Evolutionary conservation across 2,888 invertebrate species (phyloP), one percentile per base, ranked within the genome.

Genomic region (Strigamia transsilvanica): DNA sequence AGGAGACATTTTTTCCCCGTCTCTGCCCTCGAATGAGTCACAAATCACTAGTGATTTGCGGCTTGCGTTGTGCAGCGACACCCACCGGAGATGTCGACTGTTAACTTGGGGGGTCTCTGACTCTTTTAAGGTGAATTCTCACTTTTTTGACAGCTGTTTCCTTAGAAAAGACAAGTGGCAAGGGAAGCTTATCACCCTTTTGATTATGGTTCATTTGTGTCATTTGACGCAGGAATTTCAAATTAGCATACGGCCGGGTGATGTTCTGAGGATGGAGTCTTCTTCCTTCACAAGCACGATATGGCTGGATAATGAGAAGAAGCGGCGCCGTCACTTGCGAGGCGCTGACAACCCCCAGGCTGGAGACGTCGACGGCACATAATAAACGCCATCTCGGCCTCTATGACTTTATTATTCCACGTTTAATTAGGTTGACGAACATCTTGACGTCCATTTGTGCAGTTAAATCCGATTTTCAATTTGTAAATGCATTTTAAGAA

Each of bases 141-240:
- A 27, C 66, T 66, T 66, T 66, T 66, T 66, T 66, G 66, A 66
- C 66, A 66, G 66, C 66, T 66, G 66, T 23, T 66, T 66, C 66
- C 66, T 66, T 27, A 3, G 66, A 66, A 27, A 66, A 66, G 66
- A 66, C 66, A 66, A 66, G 66, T 66, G 66, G 66, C 66, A 66
- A 66, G 66, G 66, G 66, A 51, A 66, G 66, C 66, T 66, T 66
- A 66, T 66, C 66, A 23, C 66, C 66, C 27, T 66, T 66, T 66
- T 66, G 66, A 66, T 66, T 66, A 66, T 66, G 66, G 66, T 66
- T 66, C 66, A 66, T 66, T 66, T 66, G 66, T 66, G 66, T 66
- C 66, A 66, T 66, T 66, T 66, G 66, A 66, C 66, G 66, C 66
- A 66, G 66, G 66, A 66, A 66, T 66, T 66, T 66, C 66, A 66